Conservation (phyloP, 2,113 vertebrate genomes). For the Azemiops feae region DNA sequence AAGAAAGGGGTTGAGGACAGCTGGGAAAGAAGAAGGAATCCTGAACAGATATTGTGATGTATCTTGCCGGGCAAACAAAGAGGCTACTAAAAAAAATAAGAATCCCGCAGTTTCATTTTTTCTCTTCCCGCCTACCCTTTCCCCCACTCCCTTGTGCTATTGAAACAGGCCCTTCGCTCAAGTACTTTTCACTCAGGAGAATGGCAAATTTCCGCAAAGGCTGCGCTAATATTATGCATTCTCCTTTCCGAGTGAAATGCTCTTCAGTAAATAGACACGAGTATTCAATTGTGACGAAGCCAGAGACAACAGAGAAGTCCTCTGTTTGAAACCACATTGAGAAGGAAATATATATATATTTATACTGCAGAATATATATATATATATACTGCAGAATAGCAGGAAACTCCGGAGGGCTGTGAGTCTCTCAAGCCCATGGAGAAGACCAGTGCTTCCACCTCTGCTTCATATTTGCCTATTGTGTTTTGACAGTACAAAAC, state of each 20-base stretch:
- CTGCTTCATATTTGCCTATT: conserved; percentile 35
- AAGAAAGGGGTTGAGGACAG: conserved; percentile 1
- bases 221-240: conserved; percentile 76
- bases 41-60: conserved; percentile 51
- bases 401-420: conserved; percentile 41
- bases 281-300: conserved; percentile 61
- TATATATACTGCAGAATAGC: no score
- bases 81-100: conserved; percentile 66
- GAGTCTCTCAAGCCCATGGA: conserved; percentile 35
- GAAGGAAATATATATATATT: no score
- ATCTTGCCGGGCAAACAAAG: conserved; percentile 67
- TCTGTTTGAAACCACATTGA: no score
- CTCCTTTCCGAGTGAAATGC: conserved; percentile 74
- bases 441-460: conserved; percentile 24
- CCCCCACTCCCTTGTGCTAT: conserved; percentile 53
- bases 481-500: conserved; percentile 46
- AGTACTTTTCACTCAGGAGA: conserved; percentile 78
- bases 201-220: conserved; percentile 77
- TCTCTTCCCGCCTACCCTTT: not conserved
- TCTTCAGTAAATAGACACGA: conserved; percentile 74
- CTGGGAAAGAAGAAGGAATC: conserved; percentile 38
- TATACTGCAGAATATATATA: no score
- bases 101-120: conserved; percentile 62
- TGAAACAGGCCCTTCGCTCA: conserved; percentile 82
- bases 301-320: conserved; percentile 53